Evolutionary conservation across 2,888 invertebrate genomes (phyloP), one percentile per base, ranked within the genome.

Genomic region (Eilema caniola): DNA sequence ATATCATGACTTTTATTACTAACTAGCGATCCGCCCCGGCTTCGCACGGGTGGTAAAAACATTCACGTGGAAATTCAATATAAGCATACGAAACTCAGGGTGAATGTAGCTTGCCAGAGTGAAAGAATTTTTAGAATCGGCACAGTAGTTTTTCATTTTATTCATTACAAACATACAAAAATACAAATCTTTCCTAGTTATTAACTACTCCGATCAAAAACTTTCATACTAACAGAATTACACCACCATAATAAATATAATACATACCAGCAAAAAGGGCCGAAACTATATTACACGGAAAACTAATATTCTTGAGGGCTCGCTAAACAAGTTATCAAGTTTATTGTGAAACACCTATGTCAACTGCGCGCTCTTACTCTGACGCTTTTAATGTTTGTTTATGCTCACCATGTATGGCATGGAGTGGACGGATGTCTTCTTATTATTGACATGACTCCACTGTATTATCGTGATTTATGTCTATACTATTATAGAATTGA

Each of bases 301-400:
- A 53, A 53, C 53, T 53, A 53, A 53, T 53, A 53, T 53, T 53
- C 53, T 53, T n/a, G 53, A 53, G 53, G 53, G 53, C 53, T 53
- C 20, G 53, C 53, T 53, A n/a, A 53, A 53, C 53, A 53, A 53
- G 53, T 53, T 53, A 53, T 53, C 53, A 53, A 53, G 53, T 53
- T 53, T 53, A 53, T 53, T 53, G 53, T 53, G 53, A 53, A 53
- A 53, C 20, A 53, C 53, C 53, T 53, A 53, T 53, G 53, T 53
- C 53, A 53, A 53, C 53, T 53, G 53, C 20, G 53, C n/a, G 20
- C n/a, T 41, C 41, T 14, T 41, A 20, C 0, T 53, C 53, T n/a
- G 53, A n/a, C 53, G 47, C 47, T 47, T 47, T n/a, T 47, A 20
- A 20, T 47, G 47, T 47, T 47, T 47, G 47, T 47, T 47, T 47